Evolutionary conservation across 2,888 invertebrate species (phyloP), one percentile per base, ranked within the genome.

Genomic region (Agapostemon virescens): DNA sequence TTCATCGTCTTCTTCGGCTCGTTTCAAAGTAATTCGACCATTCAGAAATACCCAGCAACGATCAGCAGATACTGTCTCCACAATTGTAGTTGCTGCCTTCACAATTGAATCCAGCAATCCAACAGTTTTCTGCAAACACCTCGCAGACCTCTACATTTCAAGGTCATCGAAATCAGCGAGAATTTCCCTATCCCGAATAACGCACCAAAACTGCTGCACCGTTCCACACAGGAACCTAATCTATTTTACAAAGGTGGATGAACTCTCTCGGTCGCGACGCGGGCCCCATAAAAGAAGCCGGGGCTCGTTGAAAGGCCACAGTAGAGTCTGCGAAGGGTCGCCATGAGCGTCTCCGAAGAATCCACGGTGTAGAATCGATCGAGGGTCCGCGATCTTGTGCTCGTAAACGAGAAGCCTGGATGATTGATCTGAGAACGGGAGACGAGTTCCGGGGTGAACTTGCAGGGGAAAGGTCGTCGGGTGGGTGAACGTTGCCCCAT

Each of bases 381-480:
- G 69, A 36, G 26, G 36, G 33, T 15, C 26, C 36, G 49, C 33
- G 69, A 69, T 81, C 49, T 52, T 49, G 20, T 33, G 42, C 58
- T 79, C 58, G 69, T 74, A 70, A 80, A 72, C 69, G 75, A 61
- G 49, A 30, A 67, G 26, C 23, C 38, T 2, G 49, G 68, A 79
- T 86, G 87, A 86, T 85, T 78, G 87, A 87, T 86, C 69, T 78
- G 58, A 64, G 76, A 74, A 78, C 49, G 66, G 77, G 72, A 72
- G 45, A 68, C 68, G 33, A 64, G 23, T 72, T 55, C 42, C 80
- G 74, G 81, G 81, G 78, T 85, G 81, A 81, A 71, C 58, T 33
- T 70, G 17, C 38, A 36, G 74, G 63, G 45, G 58, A 69, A 72
- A 73, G 78, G 70, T 74, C 78, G 84, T 15, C 66, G 73, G 71